These are phyloP conservation scores for Drosophila guanche DNA, from an alignment of 1,140 invertebrate genomes.

Conservation along the genomic window DNA sequence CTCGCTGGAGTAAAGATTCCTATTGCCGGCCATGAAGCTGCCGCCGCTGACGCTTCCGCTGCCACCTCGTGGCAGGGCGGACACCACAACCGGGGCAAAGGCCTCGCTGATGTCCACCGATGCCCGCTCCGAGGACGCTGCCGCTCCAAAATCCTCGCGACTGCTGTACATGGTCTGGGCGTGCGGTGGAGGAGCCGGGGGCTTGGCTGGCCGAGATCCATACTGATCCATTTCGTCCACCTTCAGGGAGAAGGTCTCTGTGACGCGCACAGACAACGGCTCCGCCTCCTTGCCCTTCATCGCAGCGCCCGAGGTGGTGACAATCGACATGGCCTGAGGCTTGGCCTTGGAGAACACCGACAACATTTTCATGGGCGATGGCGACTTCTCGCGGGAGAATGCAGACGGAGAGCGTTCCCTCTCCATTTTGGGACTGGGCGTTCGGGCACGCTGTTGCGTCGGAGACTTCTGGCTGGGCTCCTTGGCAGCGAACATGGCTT, in stretches of 20 bases:
- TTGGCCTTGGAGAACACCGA: conserved; percentile 65
- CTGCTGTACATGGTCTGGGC: conserved; percentile 73
- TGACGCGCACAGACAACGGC: conserved; percentile 69
- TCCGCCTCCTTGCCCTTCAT: conserved; percentile 67
- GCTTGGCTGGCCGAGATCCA: conserved; percentile 52
- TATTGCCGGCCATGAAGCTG: conserved; percentile 72
- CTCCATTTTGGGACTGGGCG: conserved; percentile 36
- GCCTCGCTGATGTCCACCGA: conserved; percentile 68
- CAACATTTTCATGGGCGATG: conserved; percentile 54
- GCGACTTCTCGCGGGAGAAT: conserved; percentile 58
- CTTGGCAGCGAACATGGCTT: conserved; percentile 70
- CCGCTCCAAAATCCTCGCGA: conserved; percentile 67
- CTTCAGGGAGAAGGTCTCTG: conserved; percentile 77
- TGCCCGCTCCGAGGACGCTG: conserved; percentile 39
- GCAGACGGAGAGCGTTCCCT: conserved; percentile 25
- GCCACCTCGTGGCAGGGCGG: conserved; percentile 49
- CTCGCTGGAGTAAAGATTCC: conserved; percentile 71
- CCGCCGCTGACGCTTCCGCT: conserved; percentile 41
- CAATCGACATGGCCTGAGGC: conserved; percentile 60
- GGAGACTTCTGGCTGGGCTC: conserved; percentile 55
- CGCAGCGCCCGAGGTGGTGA: conserved; percentile 41
- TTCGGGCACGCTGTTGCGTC: conserved; percentile 44
- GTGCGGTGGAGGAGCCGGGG: conserved; percentile 42
- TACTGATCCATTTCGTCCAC: conserved; percentile 83
- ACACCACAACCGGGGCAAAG: conserved; percentile 72